Percentiles rank a stretch among this genome's conserved stretches.
Conservation (phyloP, 2,113 vertebrate species). For the Geococcyx californianus region DNA sequence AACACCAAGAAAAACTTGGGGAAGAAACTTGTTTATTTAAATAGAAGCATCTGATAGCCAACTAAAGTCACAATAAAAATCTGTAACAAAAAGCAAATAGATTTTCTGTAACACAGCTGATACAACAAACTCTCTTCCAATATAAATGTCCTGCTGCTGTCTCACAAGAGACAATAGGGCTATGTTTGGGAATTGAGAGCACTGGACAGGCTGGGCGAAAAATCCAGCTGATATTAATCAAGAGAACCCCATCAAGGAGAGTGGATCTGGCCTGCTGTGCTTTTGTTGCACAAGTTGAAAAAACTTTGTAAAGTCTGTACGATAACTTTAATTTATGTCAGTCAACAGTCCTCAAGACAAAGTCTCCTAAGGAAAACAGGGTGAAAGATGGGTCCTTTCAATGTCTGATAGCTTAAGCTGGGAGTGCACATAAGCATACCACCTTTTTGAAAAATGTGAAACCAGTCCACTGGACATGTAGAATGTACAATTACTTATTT, state of each 20-base stretch:
- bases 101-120: neutral
- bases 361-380: neutral
- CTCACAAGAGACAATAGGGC: neutral
- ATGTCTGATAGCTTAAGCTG: neutral
- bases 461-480: neutral
- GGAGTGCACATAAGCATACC: neutral
- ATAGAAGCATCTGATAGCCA: neutral
- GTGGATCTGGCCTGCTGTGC: neutral
- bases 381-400: rapidly evolving
- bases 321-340: neutral
- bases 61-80: neutral
- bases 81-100: neutral
- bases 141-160: neutral
- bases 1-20: neutral
- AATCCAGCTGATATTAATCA: neutral
- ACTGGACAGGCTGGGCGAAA: neutral
- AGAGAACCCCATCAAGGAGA: neutral
- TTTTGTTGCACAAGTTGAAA: neutral
- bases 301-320: neutral
- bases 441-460: neutral
- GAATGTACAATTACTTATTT: neutral
- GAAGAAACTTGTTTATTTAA: neutral
- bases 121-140: constrained; percentile 4
- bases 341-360: neutral
- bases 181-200: neutral